Conservation (phyloP, 2,113 vertebrate species). For the Antechinus stuartii region DNA sequence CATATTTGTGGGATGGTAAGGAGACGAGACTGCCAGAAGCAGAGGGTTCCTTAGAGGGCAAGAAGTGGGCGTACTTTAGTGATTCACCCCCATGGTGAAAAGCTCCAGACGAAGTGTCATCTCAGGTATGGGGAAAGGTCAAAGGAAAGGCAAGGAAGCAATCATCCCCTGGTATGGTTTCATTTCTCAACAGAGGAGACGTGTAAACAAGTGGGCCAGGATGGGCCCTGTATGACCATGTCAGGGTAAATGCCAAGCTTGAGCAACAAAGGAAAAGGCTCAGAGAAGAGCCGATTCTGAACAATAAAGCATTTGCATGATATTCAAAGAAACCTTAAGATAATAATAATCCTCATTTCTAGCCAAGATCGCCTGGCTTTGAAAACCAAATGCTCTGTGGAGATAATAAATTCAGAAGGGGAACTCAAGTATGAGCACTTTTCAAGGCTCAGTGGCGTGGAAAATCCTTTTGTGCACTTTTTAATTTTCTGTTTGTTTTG, state of each 20-base stretch:
- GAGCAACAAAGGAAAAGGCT: constrained; percentile 12
- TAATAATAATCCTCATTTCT: constrained; percentile 64
- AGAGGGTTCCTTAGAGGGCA: background rate
- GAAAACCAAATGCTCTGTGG: constrained; percentile 68
- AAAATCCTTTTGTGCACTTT: constrained; percentile 71
- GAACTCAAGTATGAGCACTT: constrained; percentile 72
- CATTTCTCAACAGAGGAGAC: background rate
- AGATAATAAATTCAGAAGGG: constrained; percentile 77
- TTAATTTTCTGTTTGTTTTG: constrained; percentile 79
- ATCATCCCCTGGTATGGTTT: constrained; percentile 1
- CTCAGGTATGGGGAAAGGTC: background rate
- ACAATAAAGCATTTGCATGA: constrained; percentile 43
- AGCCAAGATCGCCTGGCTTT: constrained; percentile 37
- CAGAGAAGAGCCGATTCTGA: constrained; percentile 44
- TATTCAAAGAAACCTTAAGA: constrained; percentile 56
- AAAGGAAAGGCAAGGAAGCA: background rate
- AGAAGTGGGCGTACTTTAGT: background rate
- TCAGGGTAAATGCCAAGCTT: background rate
- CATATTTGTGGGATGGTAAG: background rate
- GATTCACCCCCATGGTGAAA: background rate
- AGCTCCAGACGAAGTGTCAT: constrained; percentile 6
- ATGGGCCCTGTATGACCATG: background rate
- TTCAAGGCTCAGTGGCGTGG: constrained; percentile 61
- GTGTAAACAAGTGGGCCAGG: constrained; percentile 18
- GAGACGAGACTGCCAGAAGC: background rate